A percentile compares a stretch with the other conserved stretches of the same genome.
Conservation (phyloP, 2,113 vertebrate genomes). For the Dasyornis broadbenti region DNA sequence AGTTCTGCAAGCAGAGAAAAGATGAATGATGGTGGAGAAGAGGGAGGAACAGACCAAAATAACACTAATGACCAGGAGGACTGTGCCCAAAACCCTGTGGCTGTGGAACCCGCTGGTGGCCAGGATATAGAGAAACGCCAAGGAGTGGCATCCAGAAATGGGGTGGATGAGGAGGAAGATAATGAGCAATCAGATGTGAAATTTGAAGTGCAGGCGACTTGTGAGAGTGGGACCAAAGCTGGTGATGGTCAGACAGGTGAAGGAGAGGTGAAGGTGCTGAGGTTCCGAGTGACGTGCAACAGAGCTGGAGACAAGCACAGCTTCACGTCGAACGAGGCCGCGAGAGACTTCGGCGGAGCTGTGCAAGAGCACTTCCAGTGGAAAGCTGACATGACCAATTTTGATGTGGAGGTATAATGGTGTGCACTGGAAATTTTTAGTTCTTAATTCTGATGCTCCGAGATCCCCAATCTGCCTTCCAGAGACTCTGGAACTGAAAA, state of each 20-base stretch:
- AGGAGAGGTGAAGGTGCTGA: constrained; percentile 58
- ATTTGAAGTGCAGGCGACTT: background rate
- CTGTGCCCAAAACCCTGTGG: background rate
- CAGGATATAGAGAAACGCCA: background rate
- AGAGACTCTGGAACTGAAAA: background rate
- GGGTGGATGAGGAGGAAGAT: background rate
- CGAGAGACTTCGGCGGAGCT: constrained; percentile 92
- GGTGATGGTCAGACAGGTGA: background rate
- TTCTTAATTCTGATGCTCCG: background rate
- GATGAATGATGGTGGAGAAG: background rate
- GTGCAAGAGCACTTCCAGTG: constrained; percentile 94
- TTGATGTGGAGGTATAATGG: constrained; percentile 88
- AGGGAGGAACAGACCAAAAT: background rate
- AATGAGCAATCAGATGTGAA: background rate
- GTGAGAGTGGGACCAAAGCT: background rate
- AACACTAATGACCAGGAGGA: background rate
- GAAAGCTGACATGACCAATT: constrained; percentile 98
- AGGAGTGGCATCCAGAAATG: background rate
- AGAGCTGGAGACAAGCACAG: constrained; percentile 92
- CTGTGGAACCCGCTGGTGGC: background rate
- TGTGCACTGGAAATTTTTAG: background rate
- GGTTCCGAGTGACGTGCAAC: constrained; percentile 93
- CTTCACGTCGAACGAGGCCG: constrained; percentile 93
- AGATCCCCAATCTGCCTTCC: background rate
- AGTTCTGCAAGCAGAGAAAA: constrained; percentile 39